Base-by-base conservation (phyloP, 2,888 invertebrate genomes). In the Acrocera orbiculus region DNA sequence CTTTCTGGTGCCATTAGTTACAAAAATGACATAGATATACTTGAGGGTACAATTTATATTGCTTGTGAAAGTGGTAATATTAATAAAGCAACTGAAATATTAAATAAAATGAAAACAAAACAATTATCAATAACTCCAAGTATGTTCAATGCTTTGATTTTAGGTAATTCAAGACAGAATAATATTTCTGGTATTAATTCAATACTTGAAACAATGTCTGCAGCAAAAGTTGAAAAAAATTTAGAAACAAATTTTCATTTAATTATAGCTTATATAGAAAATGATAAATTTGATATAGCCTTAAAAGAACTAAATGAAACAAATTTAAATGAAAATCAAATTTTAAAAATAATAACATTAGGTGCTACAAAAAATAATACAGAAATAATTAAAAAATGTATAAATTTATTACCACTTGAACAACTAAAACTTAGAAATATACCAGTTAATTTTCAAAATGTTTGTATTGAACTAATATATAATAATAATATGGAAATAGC, bases 91-190 rank as follows among this genome's bases (percentile, higher is more conserved):
- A 64, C 66, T 44, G 52, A 55, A 30, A 58, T 76, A 5, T 56
- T 78, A 34, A 56, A 66, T 3, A 64, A 67, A 29, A 76, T 77
- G 69, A 72, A 72, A 44, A 47, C 61, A 2, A 54, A 57, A 13
- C 57, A 57, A 2, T 51, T 68, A 27, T 53, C 69, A 1, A 58
- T 70, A 0, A 67, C 66, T n/a, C 70, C 71, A 44, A 57, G 54
- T 36, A 56, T 70, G 14, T 73, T 73, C 34, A 69, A 70, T 44
- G 62, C 66, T 1, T 56, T 79, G 1, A 64, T 76, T 8, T 49
- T 71, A 34, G 70, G 68, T 9, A 67, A 76, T 50, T 50, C 51
- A 0, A 47, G 47, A 2, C 49, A 42, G 30, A 54, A 53, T 1
- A 58, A 66, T 40, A 34, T 64, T 2, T 34, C 57, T 2, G 64